phyloP scores from a whole-genome alignment of 2,888 invertebrate species.

The Troglohyphantes excavatus region DNA sequence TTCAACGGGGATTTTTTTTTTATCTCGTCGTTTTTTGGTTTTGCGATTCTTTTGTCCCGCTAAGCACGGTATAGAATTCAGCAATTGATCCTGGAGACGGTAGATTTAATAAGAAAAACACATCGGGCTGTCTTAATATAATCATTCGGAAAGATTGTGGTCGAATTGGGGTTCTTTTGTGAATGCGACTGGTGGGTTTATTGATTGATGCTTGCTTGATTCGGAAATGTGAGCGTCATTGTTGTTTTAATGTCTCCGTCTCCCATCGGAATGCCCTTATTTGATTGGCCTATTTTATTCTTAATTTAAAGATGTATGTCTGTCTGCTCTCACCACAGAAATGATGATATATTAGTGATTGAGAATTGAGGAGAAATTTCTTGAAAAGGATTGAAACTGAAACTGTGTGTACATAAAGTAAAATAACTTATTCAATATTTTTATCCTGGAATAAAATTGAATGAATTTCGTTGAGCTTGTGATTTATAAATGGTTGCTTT shows the following conservation, averaged over 20 bases:
- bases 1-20: conserved; percentile 22
- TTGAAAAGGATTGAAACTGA: too few relatives aligned
- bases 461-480: too few relatives aligned
- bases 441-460: too few relatives aligned
- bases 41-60: conserved; percentile 16
- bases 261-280: not conserved
- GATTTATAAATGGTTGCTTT: too few relatives aligned
- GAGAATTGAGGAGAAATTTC: too few relatives aligned
- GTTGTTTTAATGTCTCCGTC: not conserved
- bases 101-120: conserved; percentile 35
- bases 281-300: not conserved
- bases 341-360: too few relatives aligned
- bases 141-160: conserved; percentile 1
- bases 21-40: not conserved
- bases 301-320: not conserved
- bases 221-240: not conserved
- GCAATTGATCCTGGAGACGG: conserved; percentile 38
- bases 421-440: too few relatives aligned
- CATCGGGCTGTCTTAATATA: conserved; percentile 41
- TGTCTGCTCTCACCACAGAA: not conserved
- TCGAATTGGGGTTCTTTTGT: conserved; percentile 20
- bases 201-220: conserved; percentile 14
- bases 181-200: not conserved
- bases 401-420: too few relatives aligned
- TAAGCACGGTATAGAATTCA: conserved; percentile 42